Evolutionary conservation across 2,888 invertebrate genomes (phyloP).

Genomic region (Thecocarcelia acutangulata): DNA sequence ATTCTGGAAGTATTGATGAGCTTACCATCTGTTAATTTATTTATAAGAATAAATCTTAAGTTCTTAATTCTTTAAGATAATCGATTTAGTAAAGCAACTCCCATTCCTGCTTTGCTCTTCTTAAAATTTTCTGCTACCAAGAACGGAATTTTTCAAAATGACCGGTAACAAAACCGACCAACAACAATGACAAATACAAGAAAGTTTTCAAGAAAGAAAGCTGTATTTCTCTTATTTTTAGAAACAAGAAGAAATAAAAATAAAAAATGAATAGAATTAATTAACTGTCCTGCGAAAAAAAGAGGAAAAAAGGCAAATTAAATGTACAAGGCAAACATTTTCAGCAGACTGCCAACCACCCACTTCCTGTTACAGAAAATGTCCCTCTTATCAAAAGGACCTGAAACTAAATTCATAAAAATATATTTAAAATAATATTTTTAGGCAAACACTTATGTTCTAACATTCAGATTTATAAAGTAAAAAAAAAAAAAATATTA

Average conservation of each 20-base stretch:
- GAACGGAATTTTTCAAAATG: neutral
- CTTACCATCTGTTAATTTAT: too few relatives aligned
- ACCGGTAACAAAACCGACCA: slow-evolving; percentile 10
- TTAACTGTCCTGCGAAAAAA: slow-evolving; percentile 54
- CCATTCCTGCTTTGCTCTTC: too few relatives aligned
- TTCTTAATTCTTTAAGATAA: too few relatives aligned
- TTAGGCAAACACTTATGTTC: neutral
- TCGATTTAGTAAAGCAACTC: too few relatives aligned
- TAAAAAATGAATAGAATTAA: slow-evolving; percentile 59
- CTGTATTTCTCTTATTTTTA: slow-evolving; percentile 33
- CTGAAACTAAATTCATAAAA: slow-evolving; percentile 27
- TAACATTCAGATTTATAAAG: too few relatives aligned
- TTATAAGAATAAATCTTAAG: neutral
- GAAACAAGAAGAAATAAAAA: slow-evolving; percentile 38
- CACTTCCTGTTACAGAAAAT: neutral
- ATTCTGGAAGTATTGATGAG: too few relatives aligned
- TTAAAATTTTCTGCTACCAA: neutral
- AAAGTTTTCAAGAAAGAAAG: slow-evolving; percentile 46
- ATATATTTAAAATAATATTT: slow-evolving; percentile 24
- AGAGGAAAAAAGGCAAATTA: neutral
- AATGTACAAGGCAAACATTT: neutral
- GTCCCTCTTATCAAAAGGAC: neutral
- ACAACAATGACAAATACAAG: slow-evolving; percentile 34
- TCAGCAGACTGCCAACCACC: slow-evolving; percentile 2
- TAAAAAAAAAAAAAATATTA: too few relatives aligned